phyloP scores from a whole-genome alignment of 2,888 invertebrate species.

The Shargacucullia verbasci region DNA sequence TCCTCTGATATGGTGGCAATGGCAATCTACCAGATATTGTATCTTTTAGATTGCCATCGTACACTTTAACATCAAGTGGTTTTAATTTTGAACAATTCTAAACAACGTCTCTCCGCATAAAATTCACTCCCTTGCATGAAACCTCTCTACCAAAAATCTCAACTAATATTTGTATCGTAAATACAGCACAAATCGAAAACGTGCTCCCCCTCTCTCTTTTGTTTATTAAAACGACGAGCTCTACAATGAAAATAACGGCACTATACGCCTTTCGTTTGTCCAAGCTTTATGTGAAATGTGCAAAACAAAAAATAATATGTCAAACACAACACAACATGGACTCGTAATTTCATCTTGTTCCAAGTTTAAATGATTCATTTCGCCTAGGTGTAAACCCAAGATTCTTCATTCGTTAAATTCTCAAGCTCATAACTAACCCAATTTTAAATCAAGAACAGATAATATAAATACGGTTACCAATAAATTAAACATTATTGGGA shows the following conservation, averaged over 20 bases:
- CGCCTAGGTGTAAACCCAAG: too few relatives aligned
- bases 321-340: constrained; percentile 15
- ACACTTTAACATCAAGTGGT: too few relatives aligned
- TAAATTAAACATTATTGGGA: constrained; percentile 52
- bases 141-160: constrained; percentile 23
- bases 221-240: constrained; percentile 42
- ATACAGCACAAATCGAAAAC: constrained; percentile 42
- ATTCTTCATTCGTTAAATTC: too few relatives aligned
- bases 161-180: constrained; percentile 36
- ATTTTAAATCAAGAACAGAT: constrained; percentile 45
- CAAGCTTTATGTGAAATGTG: constrained; percentile 14
- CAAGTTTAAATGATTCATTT: too few relatives aligned
- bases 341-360: too few relatives aligned
- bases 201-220: constrained; percentile 35
- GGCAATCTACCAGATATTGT: too few relatives aligned
- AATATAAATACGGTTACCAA: constrained; percentile 12
- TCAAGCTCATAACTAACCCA: too few relatives aligned
- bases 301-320: constrained; percentile 17
- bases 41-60: too few relatives aligned
- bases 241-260: constrained; percentile 18
- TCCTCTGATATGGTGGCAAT: too few relatives aligned
- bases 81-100: neutral
- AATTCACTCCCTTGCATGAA: neutral
- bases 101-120: neutral
- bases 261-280: constrained; percentile 10